Evolutionary conservation across 2,797 vertebrate genomes (phyloP).

Genomic region (Gobionotothen gibberifrons): DNA sequence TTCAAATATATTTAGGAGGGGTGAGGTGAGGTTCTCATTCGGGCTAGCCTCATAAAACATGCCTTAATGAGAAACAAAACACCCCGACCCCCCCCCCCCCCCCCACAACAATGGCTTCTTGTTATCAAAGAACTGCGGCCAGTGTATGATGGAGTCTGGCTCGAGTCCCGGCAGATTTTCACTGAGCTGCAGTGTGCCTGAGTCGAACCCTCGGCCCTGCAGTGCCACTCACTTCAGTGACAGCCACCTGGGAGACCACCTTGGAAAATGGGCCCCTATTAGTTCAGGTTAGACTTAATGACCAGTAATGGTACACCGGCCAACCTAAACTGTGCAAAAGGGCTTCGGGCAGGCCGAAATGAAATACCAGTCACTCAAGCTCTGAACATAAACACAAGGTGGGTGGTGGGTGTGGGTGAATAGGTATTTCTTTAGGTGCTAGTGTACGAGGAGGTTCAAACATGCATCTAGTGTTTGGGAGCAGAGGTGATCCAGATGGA

Average conservation of each 20-base stretch:
- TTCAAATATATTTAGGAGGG: conserved; percentile 23
- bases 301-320: conserved; percentile 82
- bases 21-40: conserved; percentile 35
- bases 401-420: conserved; percentile 64
- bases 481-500: conserved; percentile 57
- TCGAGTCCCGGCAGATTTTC: conserved; percentile 59
- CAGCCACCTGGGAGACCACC: conserved; percentile 84
- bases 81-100: conserved; percentile 35
- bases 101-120: conserved; percentile 76
- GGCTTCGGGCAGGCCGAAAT: conserved; percentile 75
- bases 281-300: conserved; percentile 86
- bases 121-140: conserved; percentile 62
- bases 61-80: conserved; percentile 76
- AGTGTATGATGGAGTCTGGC: conserved; percentile 59
- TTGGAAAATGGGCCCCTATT: conserved; percentile 82
- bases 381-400: conserved; percentile 79
- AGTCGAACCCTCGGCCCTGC: conserved; percentile 40
- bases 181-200: conserved; percentile 38
- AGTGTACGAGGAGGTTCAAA: conserved; percentile 31
- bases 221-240: conserved; percentile 74
- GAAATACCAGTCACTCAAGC: conserved; percentile 84
- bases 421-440: conserved; percentile 64
- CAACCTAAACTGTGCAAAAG: conserved; percentile 75
- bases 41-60: conserved; percentile 73
- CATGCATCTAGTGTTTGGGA: conserved; percentile 39